phyloP scores from a whole-genome alignment of 2,797 vertebrate species.

The Artibeus jamaicensis region DNA sequence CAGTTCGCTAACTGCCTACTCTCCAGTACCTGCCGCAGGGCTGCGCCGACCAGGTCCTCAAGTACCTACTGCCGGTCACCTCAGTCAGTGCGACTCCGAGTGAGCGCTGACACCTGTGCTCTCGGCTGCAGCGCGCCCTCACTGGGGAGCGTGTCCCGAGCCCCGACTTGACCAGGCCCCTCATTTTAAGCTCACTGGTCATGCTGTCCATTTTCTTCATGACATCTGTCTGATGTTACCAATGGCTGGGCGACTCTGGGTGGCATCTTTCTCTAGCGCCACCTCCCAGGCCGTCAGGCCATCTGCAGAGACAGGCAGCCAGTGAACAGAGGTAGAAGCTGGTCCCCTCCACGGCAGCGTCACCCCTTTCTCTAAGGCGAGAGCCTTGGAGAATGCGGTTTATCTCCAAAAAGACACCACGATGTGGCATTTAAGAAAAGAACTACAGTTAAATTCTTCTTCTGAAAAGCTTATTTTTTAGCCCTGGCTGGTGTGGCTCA shows the following conservation, averaged over 20 bases:
- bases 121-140: background rate
- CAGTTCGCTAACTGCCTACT: too few relatives aligned
- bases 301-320: fast-evolving
- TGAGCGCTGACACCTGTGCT: background rate
- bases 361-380: background rate
- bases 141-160: background rate
- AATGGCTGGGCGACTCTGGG: background rate
- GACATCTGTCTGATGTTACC: background rate
- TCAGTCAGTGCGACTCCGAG: background rate
- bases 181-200: background rate
- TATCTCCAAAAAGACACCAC: background rate
- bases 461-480: background rate
- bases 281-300: fast-evolving
- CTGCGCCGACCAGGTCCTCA: background rate
- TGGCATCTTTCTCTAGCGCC: fast-evolving
- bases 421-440: background rate
- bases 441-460: background rate
- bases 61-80: background rate
- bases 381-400: background rate
- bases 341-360: background rate
- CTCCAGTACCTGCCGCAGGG: background rate
- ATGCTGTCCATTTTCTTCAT: background rate
- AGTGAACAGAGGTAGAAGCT: background rate
- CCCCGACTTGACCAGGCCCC: background rate
- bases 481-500: too few relatives aligned